Evolutionary conservation across 1,140 invertebrate genomes (phyloP).

Genomic region (Oryzaephilus surinamensis): DNA sequence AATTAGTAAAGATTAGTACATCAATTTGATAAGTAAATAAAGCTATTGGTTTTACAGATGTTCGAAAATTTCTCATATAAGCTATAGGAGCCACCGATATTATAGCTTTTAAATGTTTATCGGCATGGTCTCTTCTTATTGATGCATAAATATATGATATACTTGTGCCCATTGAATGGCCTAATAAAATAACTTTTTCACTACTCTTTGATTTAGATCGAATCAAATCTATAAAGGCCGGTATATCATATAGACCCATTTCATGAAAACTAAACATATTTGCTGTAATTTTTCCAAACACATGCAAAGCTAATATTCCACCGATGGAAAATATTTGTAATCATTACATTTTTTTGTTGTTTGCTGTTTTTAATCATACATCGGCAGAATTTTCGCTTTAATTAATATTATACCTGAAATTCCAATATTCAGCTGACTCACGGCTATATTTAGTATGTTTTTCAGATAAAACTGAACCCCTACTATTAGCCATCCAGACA

Average conservation of each 20-base stretch:
- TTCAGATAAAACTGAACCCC: not conserved
- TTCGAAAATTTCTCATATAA: slow-evolving; percentile 50
- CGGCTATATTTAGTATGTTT: not conserved
- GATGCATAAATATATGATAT: slow-evolving; percentile 34
- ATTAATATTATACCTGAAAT: too few species aligned
- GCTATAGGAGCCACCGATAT: slow-evolving; percentile 62
- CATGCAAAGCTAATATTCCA: too few species aligned
- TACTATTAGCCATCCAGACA: slow-evolving; percentile 3
- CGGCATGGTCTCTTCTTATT: slow-evolving; percentile 32
- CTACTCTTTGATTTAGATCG: not conserved
- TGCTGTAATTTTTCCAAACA: too few species aligned
- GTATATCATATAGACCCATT: slow-evolving; percentile 5
- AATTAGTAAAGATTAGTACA: too few species aligned
- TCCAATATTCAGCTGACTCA: slow-evolving; percentile 1
- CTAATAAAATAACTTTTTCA: slow-evolving; percentile 11
- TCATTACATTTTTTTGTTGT: too few species aligned
- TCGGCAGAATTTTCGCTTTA: too few species aligned
- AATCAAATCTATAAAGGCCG: slow-evolving; percentile 4
- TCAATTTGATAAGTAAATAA: slow-evolving; percentile 13
- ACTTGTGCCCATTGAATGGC: slow-evolving; percentile 52
- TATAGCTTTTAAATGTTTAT: slow-evolving; percentile 38
- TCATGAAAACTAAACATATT: slow-evolving; percentile 6
- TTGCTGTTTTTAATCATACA: too few species aligned
- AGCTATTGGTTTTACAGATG: slow-evolving; percentile 7
- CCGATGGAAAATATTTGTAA: too few species aligned